Evolutionary conservation across 2,888 invertebrate species (phyloP).

Genomic region (Abscondita cerata): DNA sequence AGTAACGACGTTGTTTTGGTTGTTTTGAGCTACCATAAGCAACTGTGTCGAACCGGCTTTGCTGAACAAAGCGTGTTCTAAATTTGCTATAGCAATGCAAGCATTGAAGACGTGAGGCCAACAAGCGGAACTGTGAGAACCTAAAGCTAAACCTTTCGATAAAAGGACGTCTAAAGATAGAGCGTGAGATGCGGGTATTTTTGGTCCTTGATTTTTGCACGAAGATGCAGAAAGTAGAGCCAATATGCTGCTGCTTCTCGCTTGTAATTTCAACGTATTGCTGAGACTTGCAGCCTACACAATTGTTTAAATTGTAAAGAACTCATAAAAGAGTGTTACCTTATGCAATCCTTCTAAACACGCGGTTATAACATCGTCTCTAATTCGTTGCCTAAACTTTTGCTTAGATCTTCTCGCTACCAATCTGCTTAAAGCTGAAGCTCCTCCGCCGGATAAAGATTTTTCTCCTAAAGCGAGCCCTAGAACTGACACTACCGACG

Average conservation of each 20-base stretch:
- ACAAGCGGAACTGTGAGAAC: constrained; percentile 90
- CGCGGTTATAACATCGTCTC: constrained; percentile 82
- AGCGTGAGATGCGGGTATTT: constrained; percentile 87
- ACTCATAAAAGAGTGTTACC: constrained; percentile 54
- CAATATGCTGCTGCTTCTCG: constrained; percentile 89
- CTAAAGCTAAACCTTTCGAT: constrained; percentile 78
- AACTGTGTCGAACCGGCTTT: constrained; percentile 75
- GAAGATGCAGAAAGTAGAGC: constrained; percentile 87
- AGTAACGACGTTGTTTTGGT: constrained; percentile 67
- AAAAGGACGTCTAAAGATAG: constrained; percentile 91
- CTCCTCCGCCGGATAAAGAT: constrained; percentile 52
- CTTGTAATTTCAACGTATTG: constrained; percentile 87
- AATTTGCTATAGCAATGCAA: constrained; percentile 88
- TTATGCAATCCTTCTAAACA: constrained; percentile 90
- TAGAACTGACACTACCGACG: constrained; percentile 86
- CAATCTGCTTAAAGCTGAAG: constrained; percentile 63
- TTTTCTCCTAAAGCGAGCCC: constrained; percentile 75
- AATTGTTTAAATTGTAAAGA: constrained; percentile 42
- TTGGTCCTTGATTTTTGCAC: constrained; percentile 80
- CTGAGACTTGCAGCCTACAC: constrained; percentile 85
- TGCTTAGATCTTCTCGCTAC: constrained; percentile 64
- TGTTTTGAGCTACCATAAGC: constrained; percentile 71
- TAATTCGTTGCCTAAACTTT: constrained; percentile 66
- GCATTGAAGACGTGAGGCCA: constrained; percentile 97
- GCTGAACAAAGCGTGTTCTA: constrained; percentile 91